Evolutionary conservation across 2,888 invertebrate genomes (phyloP).

Genomic region (Hyles lineata): DNA sequence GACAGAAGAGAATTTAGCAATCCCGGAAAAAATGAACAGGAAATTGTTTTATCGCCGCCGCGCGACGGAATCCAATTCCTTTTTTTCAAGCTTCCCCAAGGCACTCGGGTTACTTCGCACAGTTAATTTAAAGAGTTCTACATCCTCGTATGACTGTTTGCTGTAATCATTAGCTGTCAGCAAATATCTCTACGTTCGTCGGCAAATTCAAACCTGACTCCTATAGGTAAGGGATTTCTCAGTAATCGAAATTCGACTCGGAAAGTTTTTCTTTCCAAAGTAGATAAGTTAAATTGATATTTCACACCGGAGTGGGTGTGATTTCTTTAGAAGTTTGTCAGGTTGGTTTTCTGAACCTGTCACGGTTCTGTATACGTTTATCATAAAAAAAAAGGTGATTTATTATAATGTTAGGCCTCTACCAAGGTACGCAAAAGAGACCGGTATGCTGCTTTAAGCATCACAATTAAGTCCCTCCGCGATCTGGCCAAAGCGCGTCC

Average conservation of each 20-base stretch:
- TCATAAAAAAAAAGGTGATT: background rate
- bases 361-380: slow-evolving; percentile 8
- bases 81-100: background rate
- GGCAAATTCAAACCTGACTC: slow-evolving; percentile 24
- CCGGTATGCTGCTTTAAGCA: too few species aligned
- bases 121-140: background rate
- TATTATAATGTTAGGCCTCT: too few species aligned
- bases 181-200: slow-evolving; percentile 7
- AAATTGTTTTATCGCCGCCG: background rate
- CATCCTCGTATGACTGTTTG: background rate
- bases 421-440: too few species aligned
- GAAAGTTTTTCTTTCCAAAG: slow-evolving; percentile 49
- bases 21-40: slow-evolving; percentile 2
- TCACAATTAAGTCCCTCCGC: too few species aligned
- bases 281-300: slow-evolving; percentile 60
- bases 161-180: slow-evolving; percentile 6
- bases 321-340: slow-evolving; percentile 36
- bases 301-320: slow-evolving; percentile 44
- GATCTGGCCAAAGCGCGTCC: too few species aligned
- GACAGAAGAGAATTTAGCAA: background rate
- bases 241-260: slow-evolving; percentile 48
- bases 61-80: background rate
- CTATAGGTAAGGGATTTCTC: slow-evolving; percentile 26
- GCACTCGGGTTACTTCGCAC: background rate
- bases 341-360: background rate